A percentile compares a stretch with the other conserved stretches of the same genome.
Conservation (phyloP, 2,113 vertebrate species). For the Columba livia region DNA sequence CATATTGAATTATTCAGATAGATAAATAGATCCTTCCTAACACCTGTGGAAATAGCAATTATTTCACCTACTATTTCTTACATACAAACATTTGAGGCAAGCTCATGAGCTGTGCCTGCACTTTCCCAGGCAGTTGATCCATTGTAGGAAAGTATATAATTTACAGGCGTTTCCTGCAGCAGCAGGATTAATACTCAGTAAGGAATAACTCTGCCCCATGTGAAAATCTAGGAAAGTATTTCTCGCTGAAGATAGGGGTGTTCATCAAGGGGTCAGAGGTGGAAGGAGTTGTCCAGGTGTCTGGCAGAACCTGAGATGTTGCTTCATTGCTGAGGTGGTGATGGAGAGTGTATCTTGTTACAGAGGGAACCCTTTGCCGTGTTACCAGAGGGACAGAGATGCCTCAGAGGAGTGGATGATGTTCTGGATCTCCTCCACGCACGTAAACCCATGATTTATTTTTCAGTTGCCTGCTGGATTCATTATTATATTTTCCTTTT, state of each 20-base stretch:
- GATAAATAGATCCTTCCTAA: background rate
- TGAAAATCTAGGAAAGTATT: constrained; percentile 1
- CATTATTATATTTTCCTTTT: background rate
- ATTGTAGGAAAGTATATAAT: constrained; percentile 22
- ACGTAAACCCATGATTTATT: constrained; percentile 35
- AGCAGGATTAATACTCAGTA: constrained; percentile 17
- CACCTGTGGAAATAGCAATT: background rate
- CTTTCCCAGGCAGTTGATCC: constrained; percentile 46
- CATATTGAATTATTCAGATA: background rate
- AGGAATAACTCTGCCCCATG: constrained; percentile 1
- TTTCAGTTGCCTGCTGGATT: background rate
- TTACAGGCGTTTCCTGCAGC: constrained; percentile 43
- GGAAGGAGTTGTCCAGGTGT: constrained; percentile 47
- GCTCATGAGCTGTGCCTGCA: constrained; percentile 6
- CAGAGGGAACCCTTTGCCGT: background rate
- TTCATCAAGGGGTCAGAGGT: constrained; percentile 14
- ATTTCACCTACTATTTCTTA: constrained; percentile 11
- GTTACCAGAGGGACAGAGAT: constrained; percentile 25
- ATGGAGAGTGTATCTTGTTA: constrained; percentile 26
- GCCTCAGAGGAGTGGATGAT: constrained; percentile 25
- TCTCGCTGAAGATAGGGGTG: background rate
- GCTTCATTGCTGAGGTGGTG: background rate
- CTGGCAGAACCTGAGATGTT: background rate
- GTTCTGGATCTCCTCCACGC: constrained; percentile 49
- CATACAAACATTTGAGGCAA: background rate